Evolutionary conservation across 2,888 invertebrate genomes (phyloP), one percentile per base, ranked within the genome.

Genomic region (Abrostola triplasia): DNA sequence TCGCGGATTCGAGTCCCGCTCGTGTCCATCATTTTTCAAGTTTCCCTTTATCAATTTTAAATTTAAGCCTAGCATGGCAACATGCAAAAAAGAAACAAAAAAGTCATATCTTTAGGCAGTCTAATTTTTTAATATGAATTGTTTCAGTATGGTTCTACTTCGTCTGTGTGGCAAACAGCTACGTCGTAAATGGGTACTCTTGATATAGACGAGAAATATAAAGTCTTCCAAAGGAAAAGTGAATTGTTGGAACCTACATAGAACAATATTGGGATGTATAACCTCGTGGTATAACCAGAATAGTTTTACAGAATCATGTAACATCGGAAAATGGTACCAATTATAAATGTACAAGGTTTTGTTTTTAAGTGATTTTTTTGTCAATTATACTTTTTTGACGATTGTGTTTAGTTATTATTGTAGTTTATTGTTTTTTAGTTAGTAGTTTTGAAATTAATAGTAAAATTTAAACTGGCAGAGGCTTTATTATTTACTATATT

Each of bases 111-210:
- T n/a, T n/a, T n/a, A n/a, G n/a, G n/a, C n/a, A n/a, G n/a, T n/a
- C n/a, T n/a, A n/a, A n/a, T n/a, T n/a, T n/a, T n/a, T n/a, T 61
- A 50, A 51, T 1, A 24, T 8, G 8, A 49, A 68, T 83, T 75
- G 54, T 88, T 89, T 49, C 88, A 90, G 90, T 84, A 36, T 90
- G 89, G 90, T 64, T 84, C n/a, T 89, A 90, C 69, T 90, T 87
- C 68, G 71, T 87, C 11, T 57, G 64, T 5, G 86, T 90, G 7
- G 86, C 82, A 5, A 90, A 88, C 64, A 89, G 85, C 59, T 87
- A 83, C 49, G 82, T 85, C 0, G 4, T 81, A 5, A 73, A 77
- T 47, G 53, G 64, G 11, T 51, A 69, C 24, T 0, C 36, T 1
- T 76, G 62, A 56, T n/a, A 37, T 5, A 48, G 9, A n/a, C 24